phyloP scores from a whole-genome alignment of 2,113 vertebrate genomes.

The Lepisosteus oculatus region DNA sequence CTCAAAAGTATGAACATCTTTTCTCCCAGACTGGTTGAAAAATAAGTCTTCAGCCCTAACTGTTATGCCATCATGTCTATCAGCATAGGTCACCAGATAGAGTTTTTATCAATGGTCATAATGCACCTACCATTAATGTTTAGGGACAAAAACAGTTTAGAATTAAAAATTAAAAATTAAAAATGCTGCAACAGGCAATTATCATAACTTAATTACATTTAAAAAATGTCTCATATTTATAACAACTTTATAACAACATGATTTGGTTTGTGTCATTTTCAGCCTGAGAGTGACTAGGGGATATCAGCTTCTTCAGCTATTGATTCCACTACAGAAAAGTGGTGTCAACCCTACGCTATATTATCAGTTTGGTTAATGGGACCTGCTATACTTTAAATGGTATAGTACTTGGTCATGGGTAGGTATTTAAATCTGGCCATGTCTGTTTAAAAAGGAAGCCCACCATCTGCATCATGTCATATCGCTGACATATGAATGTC shows the following conservation, averaged over 20 bases:
- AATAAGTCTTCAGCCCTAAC: constrained; percentile 30
- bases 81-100: constrained; percentile 53
- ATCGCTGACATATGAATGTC: constrained; percentile 53
- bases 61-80: constrained; percentile 48
- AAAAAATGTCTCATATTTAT: constrained; percentile 56
- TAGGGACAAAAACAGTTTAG: constrained; percentile 55
- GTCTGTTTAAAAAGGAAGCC: constrained; percentile 49
- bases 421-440: constrained; percentile 65
- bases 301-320: constrained; percentile 64
- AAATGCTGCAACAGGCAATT: constrained; percentile 67
- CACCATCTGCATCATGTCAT: constrained; percentile 67
- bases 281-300: constrained; percentile 58
- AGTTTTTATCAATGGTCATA: constrained; percentile 66
- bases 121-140: constrained; percentile 51
- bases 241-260: constrained; percentile 73
- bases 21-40: no score
- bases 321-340: constrained; percentile 53
- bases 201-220: constrained; percentile 68
- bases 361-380: constrained; percentile 35
- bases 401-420: constrained; percentile 58
- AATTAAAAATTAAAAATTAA: constrained; percentile 63
- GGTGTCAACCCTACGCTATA: constrained; percentile 41
- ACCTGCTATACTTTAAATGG: constrained; percentile 30
- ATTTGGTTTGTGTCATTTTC: constrained; percentile 64
- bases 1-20: no score